Percentiles rank a stretch among this genome's conserved stretches.
Conservation (phyloP, 2,113 vertebrate species). For the Oryzias javanicus region DNA sequence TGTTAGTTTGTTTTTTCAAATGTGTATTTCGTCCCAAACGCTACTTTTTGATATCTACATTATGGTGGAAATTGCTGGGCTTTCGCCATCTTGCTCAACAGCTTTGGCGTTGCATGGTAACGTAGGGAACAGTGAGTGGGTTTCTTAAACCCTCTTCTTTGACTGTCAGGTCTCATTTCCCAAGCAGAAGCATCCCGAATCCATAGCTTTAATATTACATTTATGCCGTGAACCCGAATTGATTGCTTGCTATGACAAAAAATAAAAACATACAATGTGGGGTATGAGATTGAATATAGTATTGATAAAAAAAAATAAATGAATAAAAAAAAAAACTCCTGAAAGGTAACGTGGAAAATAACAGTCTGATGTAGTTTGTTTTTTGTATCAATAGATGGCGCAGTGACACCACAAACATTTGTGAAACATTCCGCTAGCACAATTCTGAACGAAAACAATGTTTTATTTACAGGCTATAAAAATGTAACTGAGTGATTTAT, state of each 20-base stretch:
- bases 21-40: background rate
- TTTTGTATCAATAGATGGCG: slow-evolving; percentile 36
- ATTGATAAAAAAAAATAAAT: too few relatives aligned
- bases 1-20: background rate
- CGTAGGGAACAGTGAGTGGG: slow-evolving; percentile 30
- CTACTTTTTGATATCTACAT: background rate
- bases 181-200: background rate
- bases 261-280: too few relatives aligned
- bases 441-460: too few relatives aligned
- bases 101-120: slow-evolving; percentile 61
- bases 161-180: slow-evolving; percentile 11
- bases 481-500: background rate
- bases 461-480: background rate
- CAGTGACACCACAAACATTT: background rate
- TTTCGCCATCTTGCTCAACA: slow-evolving; percentile 68
- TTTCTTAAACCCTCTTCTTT: background rate
- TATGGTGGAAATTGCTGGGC: background rate
- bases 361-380: rapidly evolving
- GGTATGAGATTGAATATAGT: too few relatives aligned
- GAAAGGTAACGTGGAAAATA: background rate
- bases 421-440: background rate
- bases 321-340: too few relatives aligned
- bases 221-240: background rate
- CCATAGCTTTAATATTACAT: background rate
- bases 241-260: too few relatives aligned